phyloP scores from a whole-genome alignment of 2,797 vertebrate species.

The Gymnopithys bicolor region DNA sequence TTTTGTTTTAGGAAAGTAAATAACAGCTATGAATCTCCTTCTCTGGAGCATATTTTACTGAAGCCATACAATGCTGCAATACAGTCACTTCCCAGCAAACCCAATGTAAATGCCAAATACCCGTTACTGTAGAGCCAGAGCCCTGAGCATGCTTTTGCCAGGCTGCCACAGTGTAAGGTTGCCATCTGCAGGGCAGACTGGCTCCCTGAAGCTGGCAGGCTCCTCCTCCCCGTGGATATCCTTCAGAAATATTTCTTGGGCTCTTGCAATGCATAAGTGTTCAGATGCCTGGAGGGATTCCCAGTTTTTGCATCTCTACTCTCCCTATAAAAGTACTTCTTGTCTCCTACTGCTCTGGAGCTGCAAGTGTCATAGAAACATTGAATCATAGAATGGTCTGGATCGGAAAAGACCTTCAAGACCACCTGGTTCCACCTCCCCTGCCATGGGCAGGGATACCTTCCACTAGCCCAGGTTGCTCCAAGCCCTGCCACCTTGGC shows the following conservation, averaged over 20 bases:
- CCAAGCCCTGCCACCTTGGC: not conserved
- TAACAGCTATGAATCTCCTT: not conserved
- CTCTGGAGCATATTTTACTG: not conserved
- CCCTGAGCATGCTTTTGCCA: not conserved
- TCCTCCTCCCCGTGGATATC: fast-evolving
- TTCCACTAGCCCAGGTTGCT: not conserved
- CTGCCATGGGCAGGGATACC: not conserved
- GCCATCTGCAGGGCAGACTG: constrained; percentile 32
- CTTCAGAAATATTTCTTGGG: not conserved
- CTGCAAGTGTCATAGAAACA: not conserved
- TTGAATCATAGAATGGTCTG: not conserved
- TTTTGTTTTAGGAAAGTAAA: constrained; percentile 12
- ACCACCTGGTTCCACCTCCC: not conserved
- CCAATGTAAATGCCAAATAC: not conserved
- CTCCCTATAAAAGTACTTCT: not conserved
- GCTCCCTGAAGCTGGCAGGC: not conserved
- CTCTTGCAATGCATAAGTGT: not conserved
- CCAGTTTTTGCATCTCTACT: not conserved
- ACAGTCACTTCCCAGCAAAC: not conserved
- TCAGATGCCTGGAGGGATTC: not conserved
- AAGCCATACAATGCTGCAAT: not conserved
- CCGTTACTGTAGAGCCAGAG: not conserved
- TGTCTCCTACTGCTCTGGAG: not conserved
- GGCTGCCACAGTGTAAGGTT: not conserved
- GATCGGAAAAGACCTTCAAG: not conserved